A percentile compares a stretch with the other conserved stretches of the same genome.
Evolutionary conservation across 2,888 invertebrate genomes (phyloP).

Genomic region (Hetaerina titia): DNA sequence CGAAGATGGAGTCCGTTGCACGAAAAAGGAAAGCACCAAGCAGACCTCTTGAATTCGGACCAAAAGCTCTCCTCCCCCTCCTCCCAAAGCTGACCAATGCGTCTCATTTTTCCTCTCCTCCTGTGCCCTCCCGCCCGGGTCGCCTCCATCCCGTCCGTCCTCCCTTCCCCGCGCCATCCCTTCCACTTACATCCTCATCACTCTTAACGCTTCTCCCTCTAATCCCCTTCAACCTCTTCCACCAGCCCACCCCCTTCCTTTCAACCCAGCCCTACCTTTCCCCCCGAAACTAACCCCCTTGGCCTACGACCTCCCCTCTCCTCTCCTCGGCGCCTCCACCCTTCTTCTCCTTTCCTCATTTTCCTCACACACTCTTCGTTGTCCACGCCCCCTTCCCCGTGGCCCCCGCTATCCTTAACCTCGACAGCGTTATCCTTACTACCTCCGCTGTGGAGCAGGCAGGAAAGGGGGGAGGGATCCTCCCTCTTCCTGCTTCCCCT

Average conservation of each 20-base stretch:
- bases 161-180: background rate
- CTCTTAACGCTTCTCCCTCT: constrained; percentile 2
- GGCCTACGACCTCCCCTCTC: background rate
- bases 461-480: no score
- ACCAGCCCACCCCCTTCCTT: background rate
- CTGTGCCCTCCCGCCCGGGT: background rate
- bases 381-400: background rate
- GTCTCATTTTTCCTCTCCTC: background rate
- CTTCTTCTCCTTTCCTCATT: background rate
- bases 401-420: constrained; percentile 19
- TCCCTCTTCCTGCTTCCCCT: no score
- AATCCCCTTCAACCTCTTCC: constrained; percentile 57
- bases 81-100: background rate
- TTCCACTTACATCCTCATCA: constrained; percentile 37
- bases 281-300: background rate
- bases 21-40: background rate
- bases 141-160: background rate
- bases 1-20: background rate
- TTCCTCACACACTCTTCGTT: background rate
- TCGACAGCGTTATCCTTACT: background rate
- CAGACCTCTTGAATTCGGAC: background rate
- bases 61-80: background rate
- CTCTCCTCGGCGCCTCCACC: background rate
- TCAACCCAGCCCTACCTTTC: background rate
- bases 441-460: no score